Percentiles rank a stretch among this genome's conserved stretches.
Conservation (phyloP, 2,113 vertebrate species). For the Penelope pileata region DNA sequence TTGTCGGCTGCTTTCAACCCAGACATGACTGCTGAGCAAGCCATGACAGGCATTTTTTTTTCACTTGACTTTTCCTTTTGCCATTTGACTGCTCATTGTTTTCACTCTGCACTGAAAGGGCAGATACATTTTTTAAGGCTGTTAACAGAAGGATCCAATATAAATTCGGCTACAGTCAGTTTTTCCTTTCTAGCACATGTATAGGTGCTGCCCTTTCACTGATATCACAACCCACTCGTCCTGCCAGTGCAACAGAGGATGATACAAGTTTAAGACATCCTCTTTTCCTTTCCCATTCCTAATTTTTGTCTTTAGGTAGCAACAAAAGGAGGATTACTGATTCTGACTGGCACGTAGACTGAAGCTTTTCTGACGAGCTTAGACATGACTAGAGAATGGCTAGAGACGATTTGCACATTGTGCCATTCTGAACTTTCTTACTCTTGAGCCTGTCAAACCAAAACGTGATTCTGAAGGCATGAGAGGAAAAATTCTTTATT, state of each 20-base stretch:
- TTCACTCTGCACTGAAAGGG: not conserved
- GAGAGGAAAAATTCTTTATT: not conserved
- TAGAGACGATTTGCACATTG: not conserved
- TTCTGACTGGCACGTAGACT: not conserved
- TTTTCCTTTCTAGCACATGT: not conserved
- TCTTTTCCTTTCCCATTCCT: not conserved
- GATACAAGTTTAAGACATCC: not conserved
- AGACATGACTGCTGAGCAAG: not conserved
- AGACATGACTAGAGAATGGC: not conserved
- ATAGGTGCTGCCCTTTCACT: not conserved
- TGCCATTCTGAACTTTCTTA: not conserved
- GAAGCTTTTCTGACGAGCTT: slow-evolving; percentile 19
- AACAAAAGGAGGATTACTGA: slow-evolving; percentile 24
- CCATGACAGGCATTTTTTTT: not conserved
- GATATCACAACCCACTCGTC: not conserved
- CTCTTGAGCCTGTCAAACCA: not conserved
- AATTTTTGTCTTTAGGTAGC: slow-evolving; percentile 3
- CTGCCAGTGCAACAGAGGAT: not conserved
- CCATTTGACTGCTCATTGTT: slow-evolving; percentile 16
- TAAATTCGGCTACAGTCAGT: not conserved
- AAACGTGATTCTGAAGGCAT: not conserved
- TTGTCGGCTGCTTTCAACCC: not conserved
- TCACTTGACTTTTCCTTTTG: not conserved
- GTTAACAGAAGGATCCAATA: not conserved
- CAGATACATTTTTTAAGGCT: not conserved